Evolutionary conservation across 2,888 invertebrate species (phyloP), one percentile per base, ranked within the genome.

Genomic region (Scelioninae gen. 1): DNA sequence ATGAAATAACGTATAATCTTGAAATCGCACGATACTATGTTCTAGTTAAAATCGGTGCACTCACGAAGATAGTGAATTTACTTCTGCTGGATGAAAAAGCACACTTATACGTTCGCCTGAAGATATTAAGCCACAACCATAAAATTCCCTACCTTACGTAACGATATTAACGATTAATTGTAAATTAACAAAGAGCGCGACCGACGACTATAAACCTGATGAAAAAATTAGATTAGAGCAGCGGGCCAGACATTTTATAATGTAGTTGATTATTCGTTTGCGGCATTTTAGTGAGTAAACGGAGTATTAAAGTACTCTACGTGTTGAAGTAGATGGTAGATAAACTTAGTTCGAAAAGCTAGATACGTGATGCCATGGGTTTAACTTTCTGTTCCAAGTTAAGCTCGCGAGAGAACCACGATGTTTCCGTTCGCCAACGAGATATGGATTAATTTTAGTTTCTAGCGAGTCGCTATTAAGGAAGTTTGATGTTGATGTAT

Each of bases 401-500:
- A 80, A 88, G 86, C 84, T 86, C 82, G 83, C 78, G 81, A 84
- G 84, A 82, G 76, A 86, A 83, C 68, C 69, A 76, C 85, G 82
- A 83, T 83, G 76, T 74, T 76, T 84, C 85, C 82, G 74, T 75
- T 82, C 76, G 72, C 76, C 83, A 81, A 77, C 85, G 76, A 86
- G 87, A 89, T 90, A 87, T 85, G 88, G 88, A 90, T 90, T 91
- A 90, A 91, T 90, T 89, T 88, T 87, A 86, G 87, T 88, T 89
- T 87, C 88, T 87, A 87, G 88, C 88, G 88, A 89, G 89, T 87
- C 85, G 84, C 88, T 86, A 89, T 89, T 89, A 89, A 85, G 84
- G 82, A 85, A 85, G 83, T 87, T 86, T 82, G 77, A 75, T 69
- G 74, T 69, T 77, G 62, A 74, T 79, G 72, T 72, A 77, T 77